A percentile compares a stretch with the other conserved stretches of the same genome.
Conservation (phyloP, 2,888 invertebrate genomes). For the Andrena dorsata region DNA sequence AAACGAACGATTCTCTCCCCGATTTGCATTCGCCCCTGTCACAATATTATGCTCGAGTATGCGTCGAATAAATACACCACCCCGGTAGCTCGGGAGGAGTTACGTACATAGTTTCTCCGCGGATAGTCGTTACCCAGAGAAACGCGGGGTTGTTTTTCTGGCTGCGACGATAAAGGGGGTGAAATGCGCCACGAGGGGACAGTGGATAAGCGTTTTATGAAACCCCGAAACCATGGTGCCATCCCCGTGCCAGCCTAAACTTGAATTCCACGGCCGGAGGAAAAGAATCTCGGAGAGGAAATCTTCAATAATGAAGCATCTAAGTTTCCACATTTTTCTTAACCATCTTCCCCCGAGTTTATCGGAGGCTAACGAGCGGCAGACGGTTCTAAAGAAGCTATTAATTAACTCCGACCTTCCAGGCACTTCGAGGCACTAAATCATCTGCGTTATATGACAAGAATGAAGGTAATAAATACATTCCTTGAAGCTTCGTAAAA, state of each 20-base stretch:
- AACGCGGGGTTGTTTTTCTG: conserved; percentile 23
- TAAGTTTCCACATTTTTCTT: not conserved
- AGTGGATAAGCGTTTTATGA: conserved; percentile 49
- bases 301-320: not conserved
- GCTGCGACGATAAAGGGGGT: conserved; percentile 21
- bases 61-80: conserved; percentile 14
- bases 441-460: not conserved
- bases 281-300: not conserved
- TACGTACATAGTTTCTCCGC: conserved; percentile 7
- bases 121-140: conserved; percentile 18
- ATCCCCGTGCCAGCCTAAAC: conserved; percentile 1
- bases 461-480: not conserved
- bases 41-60: conserved; percentile 4
- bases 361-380: conserved; percentile 6
- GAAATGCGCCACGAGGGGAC: not conserved
- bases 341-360: not conserved
- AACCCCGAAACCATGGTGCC: conserved; percentile 4
- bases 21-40: conserved; percentile 1
- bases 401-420: no score
- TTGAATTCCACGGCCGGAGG: not conserved
- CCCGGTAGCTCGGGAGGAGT: not conserved
- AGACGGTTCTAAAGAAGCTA: not conserved
- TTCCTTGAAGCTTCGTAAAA: no score
- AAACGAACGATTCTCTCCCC: not conserved
- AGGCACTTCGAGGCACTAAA: no score